Base-by-base conservation (phyloP, 2,113 vertebrate genomes). In the Callipepla squamata region DNA sequence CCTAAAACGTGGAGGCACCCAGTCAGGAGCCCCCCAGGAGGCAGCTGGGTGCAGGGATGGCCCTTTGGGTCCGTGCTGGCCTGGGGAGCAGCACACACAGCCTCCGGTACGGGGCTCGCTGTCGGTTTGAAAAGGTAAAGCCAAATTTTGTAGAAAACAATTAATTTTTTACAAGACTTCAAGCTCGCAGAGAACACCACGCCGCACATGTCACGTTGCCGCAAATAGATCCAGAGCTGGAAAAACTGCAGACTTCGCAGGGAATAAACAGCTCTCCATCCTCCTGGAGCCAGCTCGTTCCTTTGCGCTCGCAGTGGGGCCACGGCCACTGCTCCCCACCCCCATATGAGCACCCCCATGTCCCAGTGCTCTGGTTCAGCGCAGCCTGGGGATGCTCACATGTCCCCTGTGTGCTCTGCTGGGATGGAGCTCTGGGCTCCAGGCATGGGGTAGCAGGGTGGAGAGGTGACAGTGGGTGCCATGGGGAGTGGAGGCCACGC, bases 161-260 rank as follows among this genome's bases (percentile, higher is more conserved):
- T 96, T 91, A 95, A 96, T 96, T 92, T 95, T 96, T 96, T 30
- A 96, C 85, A 90, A 82, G 92, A 38, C 69, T 83, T 65, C 50
- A 89, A 86, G 92, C 93, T 80, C 28, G 83, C 91, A 92, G 55
- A 92, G 93, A 93, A 90, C 96, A 81, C 87, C 78, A 85, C 76
- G 59, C 94, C 28, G 96, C 94, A 95, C 95, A 92, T 91, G 94
- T 81, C 93, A 83, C 67, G 6, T 61, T 18, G 28, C 96, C 87
- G 7, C 96, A 96, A 96, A 97, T 96, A 96, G 95, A 97, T 15
- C 70, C 85, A 55, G 85, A 58, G 63, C 68, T 82, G 74, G 89
- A 89, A 82, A 87, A 96, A 92, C 66, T 61, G 59, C 92, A 67
- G 91, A 10, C 84, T 93, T 92, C 70, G 59, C 79, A 76, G 89